Evolutionary conservation across 2,888 invertebrate species (phyloP).

Genomic region (Pandemis heparana): DNA sequence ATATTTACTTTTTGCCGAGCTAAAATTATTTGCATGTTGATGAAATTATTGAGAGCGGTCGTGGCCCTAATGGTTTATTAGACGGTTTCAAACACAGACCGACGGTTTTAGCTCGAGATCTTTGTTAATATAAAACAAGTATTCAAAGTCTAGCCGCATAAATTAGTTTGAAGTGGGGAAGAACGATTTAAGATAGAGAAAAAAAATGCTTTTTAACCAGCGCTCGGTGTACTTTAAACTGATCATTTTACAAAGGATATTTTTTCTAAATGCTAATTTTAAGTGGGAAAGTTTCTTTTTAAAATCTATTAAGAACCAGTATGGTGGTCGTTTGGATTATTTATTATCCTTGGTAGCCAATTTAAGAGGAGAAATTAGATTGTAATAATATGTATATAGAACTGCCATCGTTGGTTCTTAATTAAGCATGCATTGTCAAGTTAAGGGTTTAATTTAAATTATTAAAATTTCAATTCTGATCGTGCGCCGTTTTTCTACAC

Average conservation of each 20-base stretch:
- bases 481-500: background rate
- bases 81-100: conserved; percentile 1
- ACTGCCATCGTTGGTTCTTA: background rate
- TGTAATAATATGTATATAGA: background rate
- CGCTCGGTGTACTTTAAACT: background rate
- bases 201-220: background rate
- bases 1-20: conserved; percentile 28
- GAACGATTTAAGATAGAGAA: background rate
- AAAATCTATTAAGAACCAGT: background rate
- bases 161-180: background rate
- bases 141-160: conserved; percentile 3
- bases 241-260: background rate
- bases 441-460: too few species aligned
- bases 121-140: conserved; percentile 10
- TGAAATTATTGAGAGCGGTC: conserved; percentile 32
- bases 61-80: conserved; percentile 29
- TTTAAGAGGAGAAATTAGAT: background rate
- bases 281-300: background rate
- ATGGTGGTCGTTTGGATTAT: background rate
- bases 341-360: background rate
- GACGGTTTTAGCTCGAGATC: conserved; percentile 6
- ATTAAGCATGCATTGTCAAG: too few species aligned
- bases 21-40: conserved; percentile 35
- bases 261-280: background rate
- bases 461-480: too few species aligned